Evolutionary conservation across 2,113 vertebrate species (phyloP).

Genomic region (Oncorhynchus mykiss): DNA sequence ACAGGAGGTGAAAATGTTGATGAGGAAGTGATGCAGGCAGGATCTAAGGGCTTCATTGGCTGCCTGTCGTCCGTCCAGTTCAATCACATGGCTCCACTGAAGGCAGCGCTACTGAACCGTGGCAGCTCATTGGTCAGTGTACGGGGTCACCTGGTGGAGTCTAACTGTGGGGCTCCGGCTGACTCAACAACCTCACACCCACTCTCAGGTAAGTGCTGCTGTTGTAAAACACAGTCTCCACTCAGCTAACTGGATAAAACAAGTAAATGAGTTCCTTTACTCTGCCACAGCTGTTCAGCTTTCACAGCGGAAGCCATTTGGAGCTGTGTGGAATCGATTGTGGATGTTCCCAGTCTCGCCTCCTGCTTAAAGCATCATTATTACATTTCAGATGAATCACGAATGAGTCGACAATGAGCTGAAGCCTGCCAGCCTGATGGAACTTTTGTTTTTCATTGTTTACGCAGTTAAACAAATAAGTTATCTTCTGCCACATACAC

Average conservation of each 20-base stretch:
- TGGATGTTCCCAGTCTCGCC: no score
- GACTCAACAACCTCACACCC: slow-evolving; percentile 77
- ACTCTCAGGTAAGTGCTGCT: slow-evolving; percentile 76
- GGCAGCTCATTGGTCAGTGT: slow-evolving; percentile 73
- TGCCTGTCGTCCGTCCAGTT: slow-evolving; percentile 87
- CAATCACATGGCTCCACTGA: slow-evolving; percentile 82
- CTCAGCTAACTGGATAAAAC: background rate
- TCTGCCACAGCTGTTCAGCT: background rate
- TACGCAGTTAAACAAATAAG: background rate
- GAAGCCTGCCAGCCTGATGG: background rate
- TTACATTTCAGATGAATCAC: background rate
- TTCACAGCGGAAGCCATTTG: background rate
- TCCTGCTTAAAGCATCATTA: background rate
- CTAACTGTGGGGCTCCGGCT: slow-evolving; percentile 70
- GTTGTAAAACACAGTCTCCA: background rate
- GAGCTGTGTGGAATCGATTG: no score
- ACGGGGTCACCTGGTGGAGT: slow-evolving; percentile 75
- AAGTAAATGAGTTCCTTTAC: background rate
- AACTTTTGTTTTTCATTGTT: slow-evolving; percentile 10
- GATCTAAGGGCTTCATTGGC: slow-evolving; percentile 77
- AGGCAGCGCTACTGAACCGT: slow-evolving; percentile 82
- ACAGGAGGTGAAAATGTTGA: slow-evolving; percentile 73
- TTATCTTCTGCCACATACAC: background rate
- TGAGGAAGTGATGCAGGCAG: slow-evolving; percentile 76
- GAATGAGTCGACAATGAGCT: background rate